A percentile compares a stretch with the other conserved stretches of the same genome.
Evolutionary conservation across 2,888 invertebrate species (phyloP).

Genomic region (Dasypolia templi): DNA sequence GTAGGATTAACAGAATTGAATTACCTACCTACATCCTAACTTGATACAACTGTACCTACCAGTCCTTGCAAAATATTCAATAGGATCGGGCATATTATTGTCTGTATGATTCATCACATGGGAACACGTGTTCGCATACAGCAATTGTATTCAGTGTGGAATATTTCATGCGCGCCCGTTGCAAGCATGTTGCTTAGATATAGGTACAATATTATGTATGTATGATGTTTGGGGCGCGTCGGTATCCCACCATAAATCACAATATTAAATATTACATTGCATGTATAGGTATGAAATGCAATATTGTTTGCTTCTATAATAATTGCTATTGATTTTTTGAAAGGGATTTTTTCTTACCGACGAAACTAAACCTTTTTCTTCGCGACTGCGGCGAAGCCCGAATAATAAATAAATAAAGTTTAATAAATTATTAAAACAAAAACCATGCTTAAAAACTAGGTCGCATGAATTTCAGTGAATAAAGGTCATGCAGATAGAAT

Average conservation of each 20-base stretch:
- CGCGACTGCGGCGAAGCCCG: neutral
- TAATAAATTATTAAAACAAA: no score
- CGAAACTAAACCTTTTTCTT: no score
- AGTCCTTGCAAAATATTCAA: constrained; percentile 26
- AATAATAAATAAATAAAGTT: no score
- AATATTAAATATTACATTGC: no score
- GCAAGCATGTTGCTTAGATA: constrained; percentile 57
- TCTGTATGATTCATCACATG: constrained; percentile 57
- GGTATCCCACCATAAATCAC: no score
- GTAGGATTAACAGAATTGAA: neutral
- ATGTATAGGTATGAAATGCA: no score
- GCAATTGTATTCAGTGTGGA: constrained; percentile 65
- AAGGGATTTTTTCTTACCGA: neutral
- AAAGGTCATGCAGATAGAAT: no score
- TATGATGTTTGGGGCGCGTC: no score
- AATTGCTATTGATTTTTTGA: constrained; percentile 3
- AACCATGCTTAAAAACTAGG: no score
- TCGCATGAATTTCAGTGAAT: no score
- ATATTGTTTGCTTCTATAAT: constrained; percentile 25
- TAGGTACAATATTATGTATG: constrained; percentile 52
- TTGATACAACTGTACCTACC: neutral
- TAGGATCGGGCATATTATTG: constrained; percentile 52
- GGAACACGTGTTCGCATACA: constrained; percentile 63
- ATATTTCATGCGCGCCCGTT: constrained; percentile 64
- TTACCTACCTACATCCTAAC: neutral